Evolutionary conservation across 1,140 invertebrate genomes (phyloP), one percentile per base, ranked within the genome.

Genomic region (Charaxes varanes): DNA sequence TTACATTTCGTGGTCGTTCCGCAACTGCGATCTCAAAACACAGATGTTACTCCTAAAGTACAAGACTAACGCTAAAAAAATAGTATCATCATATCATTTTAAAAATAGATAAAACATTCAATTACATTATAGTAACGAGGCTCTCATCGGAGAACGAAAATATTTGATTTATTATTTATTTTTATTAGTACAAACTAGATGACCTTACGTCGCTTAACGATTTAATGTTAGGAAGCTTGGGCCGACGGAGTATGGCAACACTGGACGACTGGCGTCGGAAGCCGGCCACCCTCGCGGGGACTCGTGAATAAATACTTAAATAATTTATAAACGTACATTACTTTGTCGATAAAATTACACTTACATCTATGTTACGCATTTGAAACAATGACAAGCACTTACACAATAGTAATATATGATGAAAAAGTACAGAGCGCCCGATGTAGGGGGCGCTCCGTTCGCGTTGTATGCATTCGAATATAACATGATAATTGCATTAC

Each of bases 101-200:
- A 79, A 77, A 77, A 82, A 82, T 77, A 76, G 65, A 65, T 62
- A 69, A 69, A 78, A 80, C 72, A 71, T 81, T 77, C 65, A 68
- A 62, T 76, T 69, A 70, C 59, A 70, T 61, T 72, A 78, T 64
- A 61, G 62, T 68, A 74, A 79, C 61, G 51, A 64, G 43, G 43
- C 57, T 66, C 63, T 61, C 69, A 67, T 70, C 65, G 58, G 71
- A 79, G 69, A 72, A 73, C 63, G 67, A 78, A 74, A 74, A 73
- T 68, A 68, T 66, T 68, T 62, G n/a, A 63, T 53, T 58, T 58
- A 56, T 56, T 57, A 54, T 74, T 62, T 55, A 57, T 59, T 53
- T 64, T 65, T 54, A 81, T 81, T 81, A 81, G 77, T 77, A 76
- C 64, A 63, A 77, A 73, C 74, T 81, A 74, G 51, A 57, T 58